Percentiles rank a stretch among this genome's conserved stretches.
phyloP scores from a whole-genome alignment of 2,113 vertebrate species.

The Seriola quinqueradiata region DNA sequence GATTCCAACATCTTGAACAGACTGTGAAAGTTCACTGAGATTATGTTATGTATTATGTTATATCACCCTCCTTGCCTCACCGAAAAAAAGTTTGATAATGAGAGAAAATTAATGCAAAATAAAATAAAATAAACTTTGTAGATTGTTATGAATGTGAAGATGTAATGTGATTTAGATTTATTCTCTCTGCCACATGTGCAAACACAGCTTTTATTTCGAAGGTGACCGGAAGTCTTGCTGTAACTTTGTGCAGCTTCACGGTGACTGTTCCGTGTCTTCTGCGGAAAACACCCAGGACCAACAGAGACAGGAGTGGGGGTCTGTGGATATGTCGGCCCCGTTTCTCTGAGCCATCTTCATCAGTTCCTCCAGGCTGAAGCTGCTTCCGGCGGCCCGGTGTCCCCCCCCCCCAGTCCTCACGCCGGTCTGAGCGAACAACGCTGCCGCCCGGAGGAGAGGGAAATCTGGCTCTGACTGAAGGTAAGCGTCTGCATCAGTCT shows the following conservation, averaged over 20 bases:
- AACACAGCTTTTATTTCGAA: conserved; percentile 33
- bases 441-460: neutral
- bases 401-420: neutral
- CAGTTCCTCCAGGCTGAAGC: neutral
- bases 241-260: neutral
- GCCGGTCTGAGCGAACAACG: too few relatives aligned
- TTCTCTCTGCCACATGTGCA: neutral
- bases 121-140: neutral
- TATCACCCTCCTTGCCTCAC: too few relatives aligned
- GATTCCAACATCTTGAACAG: neutral
- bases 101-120: too few relatives aligned
- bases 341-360: neutral
- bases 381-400: neutral
- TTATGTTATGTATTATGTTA: too few relatives aligned
- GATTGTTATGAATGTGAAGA: neutral
- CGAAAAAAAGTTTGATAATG: too few relatives aligned
- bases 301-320: neutral
- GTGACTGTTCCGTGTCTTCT: conserved; percentile 23
- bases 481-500: conserved; percentile 25
- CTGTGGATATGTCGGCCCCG: neutral
- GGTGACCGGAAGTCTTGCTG: neutral
- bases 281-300: conserved; percentile 50
- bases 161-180: neutral
- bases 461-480: conserved; percentile 25
- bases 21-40: neutral